A percentile compares a stretch with the other conserved stretches of the same genome.
Evolutionary conservation across 35 echinoderm and acorn worm species (phyloP).

Genomic region (Ophiothrix spiculata): DNA sequence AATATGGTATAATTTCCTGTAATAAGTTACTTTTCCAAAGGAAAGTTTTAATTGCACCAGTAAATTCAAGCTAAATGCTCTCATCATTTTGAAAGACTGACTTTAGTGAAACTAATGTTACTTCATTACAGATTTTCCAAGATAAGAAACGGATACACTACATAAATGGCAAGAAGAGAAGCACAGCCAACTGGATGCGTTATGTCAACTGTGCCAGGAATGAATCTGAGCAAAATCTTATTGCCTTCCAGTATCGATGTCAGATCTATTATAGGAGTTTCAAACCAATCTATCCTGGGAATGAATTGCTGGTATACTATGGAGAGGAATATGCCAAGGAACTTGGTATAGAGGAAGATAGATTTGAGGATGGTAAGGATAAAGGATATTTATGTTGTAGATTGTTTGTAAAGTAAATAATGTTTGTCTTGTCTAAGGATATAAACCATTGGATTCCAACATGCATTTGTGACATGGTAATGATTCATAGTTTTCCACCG

Average conservation of each 20-base stretch:
- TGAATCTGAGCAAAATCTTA: slow-evolving; percentile 89
- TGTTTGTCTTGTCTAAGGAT: no score
- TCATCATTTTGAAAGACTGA: no score
- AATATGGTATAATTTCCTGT: no score
- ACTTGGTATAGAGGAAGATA: slow-evolving; percentile 58
- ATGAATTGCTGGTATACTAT: slow-evolving; percentile 89
- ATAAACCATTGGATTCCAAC: no score
- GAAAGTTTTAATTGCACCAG: no score
- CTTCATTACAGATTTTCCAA: slow-evolving; percentile 17
- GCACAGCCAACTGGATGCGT: slow-evolving; percentile 92
- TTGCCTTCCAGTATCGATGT: slow-evolving; percentile 84
- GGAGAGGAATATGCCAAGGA: slow-evolving; percentile 90
- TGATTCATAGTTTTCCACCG: no score
- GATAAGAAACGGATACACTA: slow-evolving; percentile 36
- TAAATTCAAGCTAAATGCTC: no score
- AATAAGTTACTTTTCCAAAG: no score
- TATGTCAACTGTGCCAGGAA: slow-evolving; percentile 97
- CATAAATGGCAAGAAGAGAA: slow-evolving; percentile 71
- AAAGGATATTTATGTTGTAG: no score
- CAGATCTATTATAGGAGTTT: slow-evolving; percentile 93
- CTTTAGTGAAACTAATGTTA: no score
- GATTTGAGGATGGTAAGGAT: not conserved
- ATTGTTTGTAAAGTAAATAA: no score
- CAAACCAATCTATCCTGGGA: slow-evolving; percentile 69
- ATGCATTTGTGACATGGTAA: no score